Base-by-base conservation (phyloP, 64 coral and sea anemone genomes). In the Montipora efflorescens region DNA sequence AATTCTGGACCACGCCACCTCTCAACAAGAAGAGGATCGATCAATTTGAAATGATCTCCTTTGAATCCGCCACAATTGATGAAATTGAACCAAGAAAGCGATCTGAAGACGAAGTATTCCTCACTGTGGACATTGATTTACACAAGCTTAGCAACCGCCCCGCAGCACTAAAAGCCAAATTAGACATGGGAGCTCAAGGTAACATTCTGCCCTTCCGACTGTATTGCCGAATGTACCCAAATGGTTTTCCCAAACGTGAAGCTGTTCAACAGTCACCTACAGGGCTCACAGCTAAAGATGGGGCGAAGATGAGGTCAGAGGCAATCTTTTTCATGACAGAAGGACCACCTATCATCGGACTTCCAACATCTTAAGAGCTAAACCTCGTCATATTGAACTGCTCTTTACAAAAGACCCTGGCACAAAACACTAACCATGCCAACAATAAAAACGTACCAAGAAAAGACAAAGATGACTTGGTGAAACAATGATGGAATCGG, bases 61-160 rank as follows among this genome's bases (percentile, higher is more conserved):
- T 96, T 81, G 79, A 90, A 78, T 84, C 87, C n/a, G 93, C 90
- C 50, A 59, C 58, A 55, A 80, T 93, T 72, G 78, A 89, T 75
- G 52, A 23, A 48, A 68, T 72, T 81, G 14, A 8, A 36, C 44
- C 69, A 14, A 14, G 52, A 46, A 53, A 53, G 48, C 62, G 13
- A 71, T 44, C 45, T 22, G 22, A 28, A 93, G 59, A 96, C 48
- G 80, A 96, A 93, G 87, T 90, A 19, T 93, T 93, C 75, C 81
- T 46, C 0, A 76, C 81, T 4, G 72, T 97, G 57, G 77, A 87
- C 13, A 48, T 97, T 8, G 59, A 91, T 8, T 44, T 94, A 67
- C n/a, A 80, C 77, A 83, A 48, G 71, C 71, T 78, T 11, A 14
- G 21, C 52, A 67, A 87, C 4, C 44, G 53, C 6, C 64, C 16